Percentiles rank a stretch among this genome's conserved stretches.
These are phyloP conservation scores for Diogma glabrata DNA, from an alignment of 2,888 invertebrate species.

Conservation along the genomic window DNA sequence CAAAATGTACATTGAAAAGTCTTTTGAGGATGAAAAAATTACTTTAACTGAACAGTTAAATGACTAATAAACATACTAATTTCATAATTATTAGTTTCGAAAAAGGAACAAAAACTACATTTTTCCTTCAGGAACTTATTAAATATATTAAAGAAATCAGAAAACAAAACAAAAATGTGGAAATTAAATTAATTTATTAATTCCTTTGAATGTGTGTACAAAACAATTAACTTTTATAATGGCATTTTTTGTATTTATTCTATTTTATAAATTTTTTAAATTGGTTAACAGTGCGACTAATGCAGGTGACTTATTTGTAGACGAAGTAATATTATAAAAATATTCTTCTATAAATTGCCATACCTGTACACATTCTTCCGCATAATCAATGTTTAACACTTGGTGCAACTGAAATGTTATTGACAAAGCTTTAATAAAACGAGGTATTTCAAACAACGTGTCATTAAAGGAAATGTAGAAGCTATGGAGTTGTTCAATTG, in stretches of 20 bases:
- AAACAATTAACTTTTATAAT: constrained; percentile 5
- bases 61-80: constrained; percentile 1
- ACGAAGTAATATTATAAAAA: constrained; percentile 7
- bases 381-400: constrained; percentile 9
- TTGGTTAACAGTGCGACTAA: too few relatives aligned
- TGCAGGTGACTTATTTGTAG: too few relatives aligned
- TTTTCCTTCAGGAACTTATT: too few relatives aligned
- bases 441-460: not conserved
- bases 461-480: constrained; percentile 5
- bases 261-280: too few relatives aligned
- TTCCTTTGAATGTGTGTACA: too few relatives aligned
- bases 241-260: too few relatives aligned
- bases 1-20: constrained; percentile 5
- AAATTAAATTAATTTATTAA: too few relatives aligned
- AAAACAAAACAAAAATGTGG: too few relatives aligned
- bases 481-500: not conserved
- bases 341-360: constrained; percentile 4
- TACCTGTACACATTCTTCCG: constrained; percentile 6
- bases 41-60: too few relatives aligned
- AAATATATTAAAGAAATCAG: too few relatives aligned
- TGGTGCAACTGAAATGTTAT: constrained; percentile 3
- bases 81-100: not conserved
- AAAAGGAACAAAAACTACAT: too few relatives aligned
- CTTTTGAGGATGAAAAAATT: not conserved
- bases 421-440: not conserved